Percentiles rank a stretch among this genome's conserved stretches.
These are phyloP conservation scores for Drosophila seclusa DNA, from an alignment of 2,888 invertebrate species.

Conservation along the genomic window DNA sequence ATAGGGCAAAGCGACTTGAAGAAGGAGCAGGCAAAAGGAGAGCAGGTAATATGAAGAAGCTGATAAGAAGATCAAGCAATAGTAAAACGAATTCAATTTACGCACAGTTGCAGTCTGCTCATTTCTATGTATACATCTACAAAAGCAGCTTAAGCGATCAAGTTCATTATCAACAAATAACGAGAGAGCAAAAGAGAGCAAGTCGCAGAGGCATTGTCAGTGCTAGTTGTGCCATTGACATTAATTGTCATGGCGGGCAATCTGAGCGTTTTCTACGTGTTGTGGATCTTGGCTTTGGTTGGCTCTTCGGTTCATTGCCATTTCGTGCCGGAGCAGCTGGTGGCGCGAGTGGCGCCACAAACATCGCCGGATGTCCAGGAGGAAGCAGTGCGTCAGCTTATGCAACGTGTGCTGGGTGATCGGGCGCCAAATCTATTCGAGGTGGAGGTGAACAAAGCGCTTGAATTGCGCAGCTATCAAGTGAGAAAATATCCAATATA, in stretches of 20 bases:
- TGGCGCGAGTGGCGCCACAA: conserved; percentile 49
- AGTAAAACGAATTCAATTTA: not conserved
- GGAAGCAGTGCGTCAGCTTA: conserved; percentile 58
- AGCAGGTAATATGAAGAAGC: not conserved
- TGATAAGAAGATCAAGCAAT: conserved; percentile 1
- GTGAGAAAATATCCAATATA: conserved; percentile 31
- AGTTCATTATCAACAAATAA: conserved; percentile 36
- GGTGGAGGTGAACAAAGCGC: conserved; percentile 54
- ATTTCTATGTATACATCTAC: not conserved
- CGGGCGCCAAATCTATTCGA: conserved; percentile 51
- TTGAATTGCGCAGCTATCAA: conserved; percentile 59
- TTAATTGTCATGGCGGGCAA: conserved; percentile 30
- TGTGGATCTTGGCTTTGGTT: conserved; percentile 42
- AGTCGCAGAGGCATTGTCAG: conserved; percentile 7
- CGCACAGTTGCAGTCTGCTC: not conserved
- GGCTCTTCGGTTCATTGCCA: conserved; percentile 8
- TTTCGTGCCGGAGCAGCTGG: conserved; percentile 35
- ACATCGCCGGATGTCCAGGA: conserved; percentile 58
- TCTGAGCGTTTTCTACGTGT: conserved; percentile 19
- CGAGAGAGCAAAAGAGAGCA: not conserved
- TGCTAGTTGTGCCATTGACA: conserved; percentile 29
- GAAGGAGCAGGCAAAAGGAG: not conserved
- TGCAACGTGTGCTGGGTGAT: conserved; percentile 64
- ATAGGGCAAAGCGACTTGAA: not conserved
- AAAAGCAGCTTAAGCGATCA: conserved; percentile 14